These are phyloP conservation scores for Liopterus haemorrhoidalis DNA, from an alignment of 2,888 invertebrate species.

Conservation along the genomic window DNA sequence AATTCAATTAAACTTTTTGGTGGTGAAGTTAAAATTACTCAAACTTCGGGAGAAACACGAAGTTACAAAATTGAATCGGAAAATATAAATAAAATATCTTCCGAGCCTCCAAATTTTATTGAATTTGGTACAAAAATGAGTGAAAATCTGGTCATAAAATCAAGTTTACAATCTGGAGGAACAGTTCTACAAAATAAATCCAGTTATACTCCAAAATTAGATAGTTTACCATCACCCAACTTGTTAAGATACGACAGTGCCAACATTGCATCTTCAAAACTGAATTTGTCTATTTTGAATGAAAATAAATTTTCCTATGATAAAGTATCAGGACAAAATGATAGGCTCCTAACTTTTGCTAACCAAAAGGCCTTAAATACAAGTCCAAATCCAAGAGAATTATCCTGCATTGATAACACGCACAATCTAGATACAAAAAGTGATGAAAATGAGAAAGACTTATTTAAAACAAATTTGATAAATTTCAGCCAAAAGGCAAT, in stretches of 20 bases:
- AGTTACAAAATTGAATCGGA: conserved; percentile 45
- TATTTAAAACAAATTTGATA: conserved; percentile 38
- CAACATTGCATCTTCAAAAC: conserved; percentile 36
- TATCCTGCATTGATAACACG: not conserved
- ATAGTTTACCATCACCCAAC: conserved; percentile 35
- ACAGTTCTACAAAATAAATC: conserved; percentile 51
- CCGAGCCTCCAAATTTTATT: conserved; percentile 31
- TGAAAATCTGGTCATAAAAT: conserved; percentile 65
- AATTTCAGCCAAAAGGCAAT: conserved; percentile 47
- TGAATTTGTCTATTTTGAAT: conserved; percentile 36
- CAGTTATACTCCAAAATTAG: conserved; percentile 36
- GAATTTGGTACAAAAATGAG: conserved; percentile 41
- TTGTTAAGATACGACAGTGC: conserved; percentile 40
- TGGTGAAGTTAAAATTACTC: conserved; percentile 70
- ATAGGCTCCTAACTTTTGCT: conserved; percentile 16
- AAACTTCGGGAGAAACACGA: conserved; percentile 62
- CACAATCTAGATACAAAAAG: conserved; percentile 3
- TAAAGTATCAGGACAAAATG: conserved; percentile 10
- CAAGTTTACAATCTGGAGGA: conserved; percentile 76
- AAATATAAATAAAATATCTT: conserved; percentile 35
- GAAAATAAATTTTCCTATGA: conserved; percentile 33
- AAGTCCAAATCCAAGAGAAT: conserved; percentile 1
- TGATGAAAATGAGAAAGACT: conserved; percentile 17
- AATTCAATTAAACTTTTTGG: conserved; percentile 63
- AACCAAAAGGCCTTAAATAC: conserved; percentile 17